Evolutionary conservation across 1,140 invertebrate genomes (phyloP).

Genomic region (Ceratosolen solmsi): DNA sequence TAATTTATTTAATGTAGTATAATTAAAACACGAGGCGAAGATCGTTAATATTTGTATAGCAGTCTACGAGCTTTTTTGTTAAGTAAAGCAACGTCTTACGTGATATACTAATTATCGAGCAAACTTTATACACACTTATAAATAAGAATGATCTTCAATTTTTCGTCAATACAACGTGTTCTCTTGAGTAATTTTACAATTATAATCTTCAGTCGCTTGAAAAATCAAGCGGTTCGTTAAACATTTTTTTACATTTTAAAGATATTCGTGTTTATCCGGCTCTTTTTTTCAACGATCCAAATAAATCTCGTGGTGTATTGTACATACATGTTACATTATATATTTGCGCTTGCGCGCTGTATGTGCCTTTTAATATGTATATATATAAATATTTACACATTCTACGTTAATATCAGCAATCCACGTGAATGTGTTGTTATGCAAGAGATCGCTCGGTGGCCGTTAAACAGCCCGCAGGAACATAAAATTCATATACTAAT

Average conservation of each 20-base stretch:
- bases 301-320: conserved; percentile 44
- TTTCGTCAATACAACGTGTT: conserved; percentile 39
- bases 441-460: conserved; percentile 68
- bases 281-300: conserved; percentile 44
- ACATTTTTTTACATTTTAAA: conserved; percentile 37
- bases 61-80: conserved; percentile 59
- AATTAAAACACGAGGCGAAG: conserved; percentile 59
- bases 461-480: conserved; percentile 67
- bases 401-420: conserved; percentile 48
- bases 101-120: conserved; percentile 53
- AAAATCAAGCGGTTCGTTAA: conserved; percentile 44
- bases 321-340: conserved; percentile 46
- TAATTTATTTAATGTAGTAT: conserved; percentile 63
- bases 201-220: conserved; percentile 47
- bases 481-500: conserved; percentile 65
- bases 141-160: conserved; percentile 58
- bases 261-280: conserved; percentile 53
- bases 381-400: conserved; percentile 50
- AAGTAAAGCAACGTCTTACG: conserved; percentile 60
- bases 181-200: conserved; percentile 50
- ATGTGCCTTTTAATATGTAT: conserved; percentile 33
- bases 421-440: conserved; percentile 60
- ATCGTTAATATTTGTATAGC: conserved; percentile 57
- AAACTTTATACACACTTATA: conserved; percentile 52
- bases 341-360: conserved; percentile 30